Base-by-base conservation (phyloP, 1,140 invertebrate genomes). In the Frieseomelitta varia region DNA sequence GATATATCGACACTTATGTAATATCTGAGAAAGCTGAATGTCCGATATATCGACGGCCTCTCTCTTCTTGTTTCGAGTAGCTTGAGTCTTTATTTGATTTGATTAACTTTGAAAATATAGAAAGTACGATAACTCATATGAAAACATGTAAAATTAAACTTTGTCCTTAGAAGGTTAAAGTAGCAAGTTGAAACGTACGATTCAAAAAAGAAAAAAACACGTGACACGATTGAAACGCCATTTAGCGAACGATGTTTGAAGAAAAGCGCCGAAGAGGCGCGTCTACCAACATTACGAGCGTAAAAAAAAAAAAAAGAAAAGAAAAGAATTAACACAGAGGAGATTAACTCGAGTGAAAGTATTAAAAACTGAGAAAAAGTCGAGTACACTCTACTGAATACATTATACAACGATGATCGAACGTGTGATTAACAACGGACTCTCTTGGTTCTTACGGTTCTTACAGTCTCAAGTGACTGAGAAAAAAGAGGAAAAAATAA, bases 321-420 rank as follows among this genome's bases (percentile, higher is more conserved):
- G 8, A 47, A 47, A 10, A 47, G 0, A 47, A 47, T n/a, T n/a
- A n/a, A n/a, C n/a, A n/a, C n/a, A n/a, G n/a, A n/a, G 17, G 19
- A 51, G 27, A 10, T 47, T n/a, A n/a, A 10, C 11, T 71, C 67
- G 24, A 19, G 55, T 51, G 24, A 81, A 21, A 63, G 15, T 74
- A 63, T 63, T 71, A 71, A n/a, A 65, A 71, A 71, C 58, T 34
- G 24, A n/a, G 21, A 30, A 30, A 30, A 34, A 79, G 21, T 80
- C 53, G 24, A 65, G n/a, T 10, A 4, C 47, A 65, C 61, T 58
- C n/a, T n/a, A n/a, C n/a, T 65, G 79, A 68, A 71, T 30, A 47
- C 34, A 30, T 72, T 71, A 30, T 39, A 67, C 61, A 71, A 84
- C 69, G 55, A 84, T 79, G 56, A 56, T 39, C 61, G 27, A 55